Evolutionary conservation across 2,113 vertebrate genomes (phyloP).

Genomic region (Athene noctua): DNA sequence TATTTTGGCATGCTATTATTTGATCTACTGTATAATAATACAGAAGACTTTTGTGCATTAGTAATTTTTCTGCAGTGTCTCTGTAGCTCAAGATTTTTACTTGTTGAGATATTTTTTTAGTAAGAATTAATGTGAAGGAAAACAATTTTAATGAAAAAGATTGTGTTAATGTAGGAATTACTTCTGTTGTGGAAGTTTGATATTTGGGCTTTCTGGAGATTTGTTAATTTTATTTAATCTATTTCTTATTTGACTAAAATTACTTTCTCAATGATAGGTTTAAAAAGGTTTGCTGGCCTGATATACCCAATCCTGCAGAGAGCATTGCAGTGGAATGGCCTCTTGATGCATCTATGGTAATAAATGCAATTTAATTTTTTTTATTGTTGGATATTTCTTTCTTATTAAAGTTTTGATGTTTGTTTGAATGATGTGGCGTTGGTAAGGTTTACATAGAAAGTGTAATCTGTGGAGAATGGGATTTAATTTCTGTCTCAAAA

Average conservation of each 20-base stretch:
- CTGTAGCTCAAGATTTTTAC: not conserved
- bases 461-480: not conserved
- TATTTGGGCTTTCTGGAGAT: not conserved
- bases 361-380: not conserved
- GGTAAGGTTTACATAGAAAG: not conserved
- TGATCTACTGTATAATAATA: not conserved
- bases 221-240: not conserved
- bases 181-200: not conserved
- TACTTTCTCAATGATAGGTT: slow-evolving; percentile 46
- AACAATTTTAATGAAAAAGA: not conserved
- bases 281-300: slow-evolving; percentile 72
- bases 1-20: not conserved
- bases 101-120: not conserved
- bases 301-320: slow-evolving; percentile 73
- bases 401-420: not conserved
- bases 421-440: not conserved
- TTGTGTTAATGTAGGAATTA: not conserved
- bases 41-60: not conserved
- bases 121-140: not conserved
- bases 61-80: not conserved
- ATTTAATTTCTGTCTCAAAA: not conserved
- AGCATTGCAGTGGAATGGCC: slow-evolving; percentile 69
- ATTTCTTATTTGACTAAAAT: not conserved
- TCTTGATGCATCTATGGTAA: slow-evolving; percentile 61
- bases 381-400: not conserved